These are phyloP conservation scores for Lucifuga dentata DNA, from an alignment of 2,113 vertebrate species.

Conservation along the genomic window DNA sequence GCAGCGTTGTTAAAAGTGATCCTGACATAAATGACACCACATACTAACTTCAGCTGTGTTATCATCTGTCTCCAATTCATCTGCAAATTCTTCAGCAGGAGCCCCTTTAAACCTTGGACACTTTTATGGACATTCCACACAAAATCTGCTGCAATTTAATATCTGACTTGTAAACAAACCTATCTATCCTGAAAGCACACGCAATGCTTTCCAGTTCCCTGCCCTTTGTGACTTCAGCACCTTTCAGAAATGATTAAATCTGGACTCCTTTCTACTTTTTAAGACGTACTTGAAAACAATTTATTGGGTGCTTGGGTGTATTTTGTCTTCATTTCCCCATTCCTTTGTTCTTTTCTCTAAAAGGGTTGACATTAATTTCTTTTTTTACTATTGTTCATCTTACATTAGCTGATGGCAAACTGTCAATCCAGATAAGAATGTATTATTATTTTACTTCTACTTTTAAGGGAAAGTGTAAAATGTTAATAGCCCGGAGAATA, in stretches of 20 bases:
- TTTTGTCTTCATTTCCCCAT: no score
- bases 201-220: conserved; percentile 1
- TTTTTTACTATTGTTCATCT: no score
- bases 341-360: no score
- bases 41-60: conserved; percentile 44
- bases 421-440: no score
- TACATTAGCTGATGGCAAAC: no score
- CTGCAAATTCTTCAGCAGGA: conserved; percentile 17
- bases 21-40: conserved; percentile 43
- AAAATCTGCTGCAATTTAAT: conserved; percentile 18
- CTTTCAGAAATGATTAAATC: conserved; percentile 28
- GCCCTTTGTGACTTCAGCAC: conserved; percentile 3
- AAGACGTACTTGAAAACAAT: no score
- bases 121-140: conserved; percentile 23
- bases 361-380: no score
- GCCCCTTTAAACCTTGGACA: conserved; percentile 9
- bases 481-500: no score
- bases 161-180: conserved; percentile 29
- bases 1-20: conserved; percentile 18
- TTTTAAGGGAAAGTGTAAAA: no score
- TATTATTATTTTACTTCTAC: no score
- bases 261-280: conserved; percentile 1
- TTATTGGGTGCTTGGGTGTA: no score
- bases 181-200: background rate
- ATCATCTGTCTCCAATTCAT: conserved; percentile 56